Conservation (phyloP, 2,888 invertebrate genomes). For the Adela reaumurella region DNA sequence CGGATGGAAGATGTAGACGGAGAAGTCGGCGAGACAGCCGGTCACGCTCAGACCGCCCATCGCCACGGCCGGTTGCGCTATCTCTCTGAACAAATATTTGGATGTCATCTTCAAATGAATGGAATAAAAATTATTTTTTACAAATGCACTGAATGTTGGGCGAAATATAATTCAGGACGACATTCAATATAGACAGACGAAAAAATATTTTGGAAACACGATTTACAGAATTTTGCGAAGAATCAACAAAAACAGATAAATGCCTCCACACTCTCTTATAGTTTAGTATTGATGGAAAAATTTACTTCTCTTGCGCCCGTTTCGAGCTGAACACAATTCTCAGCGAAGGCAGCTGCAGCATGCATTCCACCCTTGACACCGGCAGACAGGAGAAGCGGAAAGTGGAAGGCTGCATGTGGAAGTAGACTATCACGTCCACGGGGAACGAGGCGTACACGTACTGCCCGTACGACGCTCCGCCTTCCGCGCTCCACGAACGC, state of each 20-base stretch:
- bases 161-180: too few species aligned
- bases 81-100: conserved; percentile 38
- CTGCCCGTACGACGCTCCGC: conserved; percentile 64
- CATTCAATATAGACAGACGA: too few species aligned
- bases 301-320: conserved; percentile 73
- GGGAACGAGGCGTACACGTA: conserved; percentile 93
- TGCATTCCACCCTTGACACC: conserved; percentile 92
- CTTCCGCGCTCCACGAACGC: conserved; percentile 30
- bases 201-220: too few species aligned
- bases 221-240: too few species aligned
- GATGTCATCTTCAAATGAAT: too few species aligned
- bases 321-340: conserved; percentile 97
- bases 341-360: conserved; percentile 92
- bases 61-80: conserved; percentile 61
- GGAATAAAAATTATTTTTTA: too few species aligned
- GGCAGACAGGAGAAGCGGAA: conserved; percentile 95
- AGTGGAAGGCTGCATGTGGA: conserved; percentile 96
- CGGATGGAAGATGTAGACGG: conserved; percentile 97
- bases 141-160: too few species aligned
- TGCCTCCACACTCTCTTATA: too few species aligned
- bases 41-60: conserved; percentile 90
- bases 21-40: conserved; percentile 94
- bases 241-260: too few species aligned
- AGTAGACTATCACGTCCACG: conserved; percentile 97
- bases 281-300: too few species aligned